phyloP scores from a whole-genome alignment of 2,113 vertebrate genomes.

The Coturnix japonica region DNA sequence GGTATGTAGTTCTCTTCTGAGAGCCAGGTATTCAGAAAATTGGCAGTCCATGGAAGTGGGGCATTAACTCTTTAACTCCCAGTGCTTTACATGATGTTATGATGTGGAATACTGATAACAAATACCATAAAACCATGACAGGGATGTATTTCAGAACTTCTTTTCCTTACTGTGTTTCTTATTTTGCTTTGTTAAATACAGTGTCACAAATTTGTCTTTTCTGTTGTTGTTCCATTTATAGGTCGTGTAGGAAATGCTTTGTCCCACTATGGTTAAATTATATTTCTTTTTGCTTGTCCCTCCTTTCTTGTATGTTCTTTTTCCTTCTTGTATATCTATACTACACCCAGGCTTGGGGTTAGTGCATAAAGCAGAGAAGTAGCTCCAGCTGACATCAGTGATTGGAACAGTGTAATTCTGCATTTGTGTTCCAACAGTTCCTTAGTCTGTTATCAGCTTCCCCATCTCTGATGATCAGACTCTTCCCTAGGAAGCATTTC shows the following conservation, averaged over 20 bases:
- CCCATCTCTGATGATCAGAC: neutral
- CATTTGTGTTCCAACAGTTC: neutral
- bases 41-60: too few species aligned
- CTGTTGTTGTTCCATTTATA: neutral
- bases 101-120: too few species aligned
- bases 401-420: neutral
- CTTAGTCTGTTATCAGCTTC: neutral
- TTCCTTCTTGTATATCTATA: neutral
- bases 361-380: neutral
- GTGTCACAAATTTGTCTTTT: neutral
- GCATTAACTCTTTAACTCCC: too few species aligned
- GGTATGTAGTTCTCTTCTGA: too few species aligned
- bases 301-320: neutral
- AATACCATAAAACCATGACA: too few species aligned
- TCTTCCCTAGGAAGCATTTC: slow-evolving; percentile 25
- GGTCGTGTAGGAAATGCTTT: neutral
- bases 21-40: too few species aligned
- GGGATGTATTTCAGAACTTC: neutral
- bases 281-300: neutral
- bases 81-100: too few species aligned
- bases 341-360: neutral
- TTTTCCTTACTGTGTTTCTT: fast-evolving
- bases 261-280: neutral
- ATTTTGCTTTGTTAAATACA: neutral
- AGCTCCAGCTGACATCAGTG: neutral